Conservation (phyloP, 2,797 vertebrate species). For the Meda fulgida region DNA sequence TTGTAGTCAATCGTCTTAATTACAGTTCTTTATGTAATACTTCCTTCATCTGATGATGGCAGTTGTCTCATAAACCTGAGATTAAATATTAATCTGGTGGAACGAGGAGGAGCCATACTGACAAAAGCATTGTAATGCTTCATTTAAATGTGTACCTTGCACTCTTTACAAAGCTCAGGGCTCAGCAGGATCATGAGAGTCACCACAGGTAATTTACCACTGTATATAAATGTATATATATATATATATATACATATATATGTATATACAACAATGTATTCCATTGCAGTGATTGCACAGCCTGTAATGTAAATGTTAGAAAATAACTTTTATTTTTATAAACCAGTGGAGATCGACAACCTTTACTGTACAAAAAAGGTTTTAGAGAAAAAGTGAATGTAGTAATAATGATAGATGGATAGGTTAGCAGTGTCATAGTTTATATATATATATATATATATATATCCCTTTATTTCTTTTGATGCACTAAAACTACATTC, state of each 20-base stretch:
- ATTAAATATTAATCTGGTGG: conserved; percentile 84
- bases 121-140: conserved; percentile 63
- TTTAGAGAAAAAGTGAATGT: background rate
- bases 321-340: background rate
- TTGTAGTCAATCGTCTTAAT: conserved; percentile 1
- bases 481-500: background rate
- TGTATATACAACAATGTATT: background rate
- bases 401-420: background rate
- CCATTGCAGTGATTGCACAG: background rate
- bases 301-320: background rate
- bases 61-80: conserved; percentile 56
- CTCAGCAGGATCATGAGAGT: conserved; percentile 72
- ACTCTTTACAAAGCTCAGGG: conserved; percentile 53
- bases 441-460: background rate
- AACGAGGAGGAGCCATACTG: conserved; percentile 59
- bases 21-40: conserved; percentile 32
- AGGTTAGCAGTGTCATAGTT: background rate
- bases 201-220: conserved; percentile 73
- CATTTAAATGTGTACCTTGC: conserved; percentile 77
- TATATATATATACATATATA: background rate
- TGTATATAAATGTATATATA: background rate
- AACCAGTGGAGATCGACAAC: background rate
- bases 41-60: background rate
- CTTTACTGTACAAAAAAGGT: background rate
- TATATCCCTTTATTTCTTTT: background rate